A percentile compares a stretch with the other conserved stretches of the same genome.
phyloP scores from a whole-genome alignment of 2,797 vertebrate genomes.

The Gobio occitaniae region DNA sequence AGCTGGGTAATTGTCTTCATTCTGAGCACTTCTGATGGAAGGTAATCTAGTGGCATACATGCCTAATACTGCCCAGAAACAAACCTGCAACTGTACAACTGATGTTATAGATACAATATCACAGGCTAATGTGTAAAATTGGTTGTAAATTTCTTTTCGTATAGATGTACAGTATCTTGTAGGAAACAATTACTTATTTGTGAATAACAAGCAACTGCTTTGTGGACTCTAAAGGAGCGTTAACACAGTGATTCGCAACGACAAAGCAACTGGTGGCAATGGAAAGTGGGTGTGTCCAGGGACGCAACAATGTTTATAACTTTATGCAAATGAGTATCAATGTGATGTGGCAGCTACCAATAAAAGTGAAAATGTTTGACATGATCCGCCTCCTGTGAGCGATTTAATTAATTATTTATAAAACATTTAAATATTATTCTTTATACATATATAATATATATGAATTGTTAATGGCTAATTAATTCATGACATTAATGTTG shows the following conservation, averaged over 20 bases:
- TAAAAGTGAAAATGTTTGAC: not conserved
- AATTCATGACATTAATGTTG: too few relatives aligned
- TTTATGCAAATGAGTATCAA: not conserved
- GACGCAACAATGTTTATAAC: not conserved
- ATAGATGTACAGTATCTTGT: constrained; percentile 32
- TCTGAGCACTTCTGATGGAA: constrained; percentile 10
- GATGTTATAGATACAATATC: constrained; percentile 49
- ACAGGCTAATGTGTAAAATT: constrained; percentile 62
- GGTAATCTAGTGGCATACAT: constrained; percentile 35
- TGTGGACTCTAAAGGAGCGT: not conserved
- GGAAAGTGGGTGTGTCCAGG: not conserved
- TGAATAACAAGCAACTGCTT: constrained; percentile 3
- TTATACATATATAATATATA: too few relatives aligned
- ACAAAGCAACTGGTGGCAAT: not conserved
- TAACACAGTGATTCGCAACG: not conserved
- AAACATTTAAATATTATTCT: too few relatives aligned
- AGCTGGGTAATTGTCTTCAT: constrained; percentile 18
- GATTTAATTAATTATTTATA: not conserved
- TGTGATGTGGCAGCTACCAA: not conserved
- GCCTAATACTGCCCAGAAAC: constrained; percentile 41
- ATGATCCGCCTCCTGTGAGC: not conserved
- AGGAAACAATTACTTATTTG: constrained; percentile 38
- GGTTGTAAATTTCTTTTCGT: constrained; percentile 11
- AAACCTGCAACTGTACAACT: constrained; percentile 43
- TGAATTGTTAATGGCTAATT: too few relatives aligned